Percentiles rank a stretch among this genome's conserved stretches.
Conservation (phyloP, 2,888 invertebrate genomes). For the Biston stratarius region DNA sequence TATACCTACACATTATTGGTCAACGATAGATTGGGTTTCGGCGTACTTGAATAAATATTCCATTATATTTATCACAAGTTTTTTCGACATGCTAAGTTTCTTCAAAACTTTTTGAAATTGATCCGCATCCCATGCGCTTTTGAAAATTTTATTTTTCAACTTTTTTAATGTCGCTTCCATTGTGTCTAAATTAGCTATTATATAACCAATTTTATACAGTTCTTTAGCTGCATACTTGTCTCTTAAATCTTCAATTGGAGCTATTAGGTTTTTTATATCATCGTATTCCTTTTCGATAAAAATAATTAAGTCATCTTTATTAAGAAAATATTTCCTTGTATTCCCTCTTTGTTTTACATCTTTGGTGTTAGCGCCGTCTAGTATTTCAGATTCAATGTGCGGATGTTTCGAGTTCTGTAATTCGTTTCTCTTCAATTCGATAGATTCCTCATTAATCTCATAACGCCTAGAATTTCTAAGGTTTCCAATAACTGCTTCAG, state of each 20-base stretch:
- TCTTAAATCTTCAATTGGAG: slow-evolving; percentile 15
- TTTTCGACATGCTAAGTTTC: slow-evolving; percentile 17
- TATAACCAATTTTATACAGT: slow-evolving; percentile 58
- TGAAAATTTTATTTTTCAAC: slow-evolving; percentile 11
- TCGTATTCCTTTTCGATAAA: slow-evolving; percentile 7
- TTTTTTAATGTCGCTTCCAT: slow-evolving; percentile 54
- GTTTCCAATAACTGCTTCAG: background rate
- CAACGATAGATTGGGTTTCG: background rate
- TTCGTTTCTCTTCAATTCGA: background rate
- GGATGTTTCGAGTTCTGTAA: background rate
- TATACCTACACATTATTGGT: background rate
- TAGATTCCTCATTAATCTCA: background rate
- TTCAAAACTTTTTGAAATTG: slow-evolving; percentile 12
- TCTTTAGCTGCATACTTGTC: slow-evolving; percentile 46
- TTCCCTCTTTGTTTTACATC: background rate
- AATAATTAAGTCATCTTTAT: slow-evolving; percentile 1
- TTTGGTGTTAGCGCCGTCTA: background rate
- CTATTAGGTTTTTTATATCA: slow-evolving; percentile 17
- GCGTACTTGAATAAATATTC: slow-evolving; percentile 4
- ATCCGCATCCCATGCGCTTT: background rate
- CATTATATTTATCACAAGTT: slow-evolving; percentile 19
- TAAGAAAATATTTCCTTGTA: background rate
- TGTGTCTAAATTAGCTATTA: slow-evolving; percentile 62
- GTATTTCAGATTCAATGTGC: background rate
- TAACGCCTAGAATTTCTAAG: background rate